Evolutionary conservation across 2,797 vertebrate genomes (phyloP).

Genomic region (Psittacula echo): DNA sequence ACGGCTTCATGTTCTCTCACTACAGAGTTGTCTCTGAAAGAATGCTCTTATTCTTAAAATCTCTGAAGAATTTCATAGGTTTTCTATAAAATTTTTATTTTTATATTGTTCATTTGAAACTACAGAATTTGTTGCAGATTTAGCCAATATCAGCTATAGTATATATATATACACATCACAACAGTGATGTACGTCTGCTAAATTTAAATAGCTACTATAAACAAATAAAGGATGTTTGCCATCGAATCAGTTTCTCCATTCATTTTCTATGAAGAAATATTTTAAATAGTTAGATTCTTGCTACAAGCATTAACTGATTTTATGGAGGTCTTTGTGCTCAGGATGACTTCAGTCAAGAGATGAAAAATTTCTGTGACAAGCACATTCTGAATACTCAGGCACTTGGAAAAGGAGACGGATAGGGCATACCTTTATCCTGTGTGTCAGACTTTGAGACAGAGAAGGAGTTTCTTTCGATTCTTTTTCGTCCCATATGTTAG

Average conservation of each 20-base stretch:
- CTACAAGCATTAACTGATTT: background rate
- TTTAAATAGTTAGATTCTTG: background rate
- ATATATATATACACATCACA: background rate
- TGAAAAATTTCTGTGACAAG: background rate
- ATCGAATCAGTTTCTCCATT: background rate
- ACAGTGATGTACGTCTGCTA: background rate
- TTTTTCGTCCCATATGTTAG: conserved; percentile 19
- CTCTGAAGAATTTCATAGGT: background rate
- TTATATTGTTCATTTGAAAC: background rate
- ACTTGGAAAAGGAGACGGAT: background rate
- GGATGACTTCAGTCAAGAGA: background rate
- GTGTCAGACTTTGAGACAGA: background rate
- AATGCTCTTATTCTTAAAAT: background rate
- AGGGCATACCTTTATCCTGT: conserved; percentile 13
- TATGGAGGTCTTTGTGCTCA: background rate
- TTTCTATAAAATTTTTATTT: background rate
- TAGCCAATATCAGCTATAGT: background rate
- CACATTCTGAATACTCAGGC: background rate
- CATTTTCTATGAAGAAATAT: background rate
- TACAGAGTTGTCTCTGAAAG: background rate
- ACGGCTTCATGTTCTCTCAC: background rate
- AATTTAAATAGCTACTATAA: background rate
- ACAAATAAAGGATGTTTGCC: background rate
- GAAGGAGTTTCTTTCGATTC: conserved; percentile 16
- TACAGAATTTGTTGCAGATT: background rate